Base-by-base conservation (phyloP, 2,888 invertebrate genomes). In the Hyalella azteca region DNA sequence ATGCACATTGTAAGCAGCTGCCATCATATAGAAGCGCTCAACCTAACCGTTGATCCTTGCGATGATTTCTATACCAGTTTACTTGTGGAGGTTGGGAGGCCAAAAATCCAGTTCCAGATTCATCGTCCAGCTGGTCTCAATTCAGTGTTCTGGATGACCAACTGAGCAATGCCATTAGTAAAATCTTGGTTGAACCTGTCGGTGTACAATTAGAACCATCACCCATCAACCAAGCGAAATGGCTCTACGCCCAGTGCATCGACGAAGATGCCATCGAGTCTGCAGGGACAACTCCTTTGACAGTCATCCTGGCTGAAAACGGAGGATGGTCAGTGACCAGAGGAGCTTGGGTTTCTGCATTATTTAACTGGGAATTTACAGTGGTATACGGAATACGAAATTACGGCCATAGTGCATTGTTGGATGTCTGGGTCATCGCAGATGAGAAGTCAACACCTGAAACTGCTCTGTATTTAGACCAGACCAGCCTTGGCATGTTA, bases 41-140 rank as follows among this genome's bases (percentile, higher is more conserved):
- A 83, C 50, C 48, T 49, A 40, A 48, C 81, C 3, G 78, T 76
- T 9, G 80, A 83, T 54, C 83, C 83, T 0, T 83, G 83, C 48
- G 78, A 81, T 19, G 54, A 83, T 48, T 83, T 83, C 78, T n/a
- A n/a, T 81, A 73, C 73, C 66, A 83, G 59, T 83, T 80, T 40
- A 78, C 83, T 15, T 83, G 83, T 39, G 81, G 81, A 36, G 76
- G 66, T 41, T 80, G 81, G 80, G 73, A 45, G 13, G 19, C 50
- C 1, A 60, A 49, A 9, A 49, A 81, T 75, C 83, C 81, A 15
- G 79, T 79, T 19, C 79, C 81, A n/a, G 54, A 54, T 7, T 54
- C 54, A 7, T 11, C 9, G 13, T 54, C 79, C 9, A 60, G 73
- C 4, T 82, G 82, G 82, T n/a, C 73, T 4, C 80, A 80, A 60